Percentiles rank a stretch among this genome's conserved stretches.
Evolutionary conservation across 2,797 vertebrate genomes (phyloP).

Genomic region (Molossus molossus): DNA sequence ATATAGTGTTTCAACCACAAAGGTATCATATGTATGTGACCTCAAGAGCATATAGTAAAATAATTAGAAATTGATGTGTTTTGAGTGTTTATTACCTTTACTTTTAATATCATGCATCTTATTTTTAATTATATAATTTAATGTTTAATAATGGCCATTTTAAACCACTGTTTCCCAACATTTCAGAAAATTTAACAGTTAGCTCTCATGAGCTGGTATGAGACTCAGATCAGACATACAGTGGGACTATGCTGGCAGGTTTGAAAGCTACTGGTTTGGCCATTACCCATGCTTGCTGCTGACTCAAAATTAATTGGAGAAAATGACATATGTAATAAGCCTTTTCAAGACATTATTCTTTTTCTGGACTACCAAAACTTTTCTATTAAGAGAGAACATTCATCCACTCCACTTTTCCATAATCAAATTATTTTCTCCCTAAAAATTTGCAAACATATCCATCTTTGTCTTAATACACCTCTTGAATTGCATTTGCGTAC

Average conservation of each 20-base stretch:
- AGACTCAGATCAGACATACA: background rate
- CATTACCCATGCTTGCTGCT: background rate
- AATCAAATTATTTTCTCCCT: constrained; percentile 62
- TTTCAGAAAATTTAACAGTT: background rate
- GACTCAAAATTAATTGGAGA: constrained; percentile 47
- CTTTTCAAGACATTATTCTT: constrained; percentile 21
- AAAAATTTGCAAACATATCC: background rate
- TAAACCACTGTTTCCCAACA: background rate
- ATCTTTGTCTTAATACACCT: background rate
- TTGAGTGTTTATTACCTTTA: background rate
- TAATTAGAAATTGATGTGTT: background rate
- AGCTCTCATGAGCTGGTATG: background rate
- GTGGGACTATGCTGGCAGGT: background rate
- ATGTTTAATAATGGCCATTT: background rate
- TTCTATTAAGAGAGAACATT: constrained; percentile 41
- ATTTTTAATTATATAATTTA: constrained; percentile 8
- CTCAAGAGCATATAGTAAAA: background rate
- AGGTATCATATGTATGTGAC: background rate
- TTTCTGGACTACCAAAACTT: constrained; percentile 38
- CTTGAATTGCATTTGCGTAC: background rate
- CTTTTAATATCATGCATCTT: constrained; percentile 44
- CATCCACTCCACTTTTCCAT: constrained; percentile 41
- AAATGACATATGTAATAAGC: constrained; percentile 50
- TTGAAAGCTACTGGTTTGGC: background rate
- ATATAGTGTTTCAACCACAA: background rate